Evolutionary conservation across 2,113 vertebrate genomes (phyloP), one percentile per base, ranked within the genome.

Genomic region (Coreoperca whiteheadi): DNA sequence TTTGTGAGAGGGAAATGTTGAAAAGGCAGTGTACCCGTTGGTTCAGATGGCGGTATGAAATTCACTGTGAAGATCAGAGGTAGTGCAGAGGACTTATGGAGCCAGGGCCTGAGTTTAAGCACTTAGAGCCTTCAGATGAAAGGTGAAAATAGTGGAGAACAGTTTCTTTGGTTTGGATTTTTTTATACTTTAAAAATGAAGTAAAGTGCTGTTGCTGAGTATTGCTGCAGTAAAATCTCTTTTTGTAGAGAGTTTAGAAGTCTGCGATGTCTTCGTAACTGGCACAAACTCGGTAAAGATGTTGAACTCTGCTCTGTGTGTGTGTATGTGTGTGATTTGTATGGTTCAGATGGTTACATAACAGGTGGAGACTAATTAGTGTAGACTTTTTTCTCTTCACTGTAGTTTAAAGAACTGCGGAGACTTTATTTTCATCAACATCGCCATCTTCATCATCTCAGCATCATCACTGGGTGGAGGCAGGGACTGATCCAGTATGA

Each of bases 271-370:
- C 34, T n/a, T 61, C 50, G 46, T 37, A 39, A 74, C 59, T 56
- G 51, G 37, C 53, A 23, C 34, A 56, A 56, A 53, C 46, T n/a
- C 32, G 4, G 39, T 14, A 69, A 65, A 66, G 79, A 79, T 50
- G 59, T 21, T 66, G 56, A 74, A 34, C 54, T 67, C 57, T 23
- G 41, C 53, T 66, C 18, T 60, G 57, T 46, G 54, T 66, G n/a
- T 63, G 50, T 78, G 48, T 75, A 20, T 41, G 54, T 50, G 18
- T 4, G 12, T n/a, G 48, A 39, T 39, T 79, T 41, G 15, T 16
- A 28, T 46, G 51, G 9, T 74, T 79, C 51, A 74, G 61, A 76
- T 4, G 4, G 37, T 87, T 87, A 67, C 46, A 61, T 87, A 90
- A 86, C 23, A 1, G 16, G 12, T 9, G 61, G 54, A 39, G 59